A percentile compares a stretch with the other conserved stretches of the same genome.
Evolutionary conservation across 2,888 invertebrate species (phyloP).

Genomic region (Endomychus coccineus): DNA sequence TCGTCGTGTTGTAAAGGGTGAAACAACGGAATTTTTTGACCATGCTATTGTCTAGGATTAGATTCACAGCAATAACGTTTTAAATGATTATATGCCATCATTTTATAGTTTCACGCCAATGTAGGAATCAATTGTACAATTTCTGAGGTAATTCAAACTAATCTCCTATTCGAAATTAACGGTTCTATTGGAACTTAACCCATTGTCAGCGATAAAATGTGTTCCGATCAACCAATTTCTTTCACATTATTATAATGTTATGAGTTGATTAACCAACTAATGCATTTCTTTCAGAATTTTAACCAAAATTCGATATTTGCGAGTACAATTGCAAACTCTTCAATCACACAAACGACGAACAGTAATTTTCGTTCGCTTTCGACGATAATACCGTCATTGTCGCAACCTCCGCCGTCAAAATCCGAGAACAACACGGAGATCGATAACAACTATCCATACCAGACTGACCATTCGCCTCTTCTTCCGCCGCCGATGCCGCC

Average conservation of each 20-base stretch:
- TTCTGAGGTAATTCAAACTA: no score
- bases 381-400: conserved; percentile 37
- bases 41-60: no score
- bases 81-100: no score
- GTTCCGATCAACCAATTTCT: conserved; percentile 2
- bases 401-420: conserved; percentile 45
- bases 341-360: conserved; percentile 22
- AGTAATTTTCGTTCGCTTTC: conserved; percentile 15
- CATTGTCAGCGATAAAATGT: no score
- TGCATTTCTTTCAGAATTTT: conserved; percentile 26
- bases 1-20: no score
- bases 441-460: conserved; percentile 8
- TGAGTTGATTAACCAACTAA: conserved; percentile 2
- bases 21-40: no score
- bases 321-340: conserved; percentile 11
- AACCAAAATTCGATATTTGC: conserved; percentile 22
- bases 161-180: no score
- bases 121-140: no score
- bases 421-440: conserved; percentile 19
- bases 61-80: no score
- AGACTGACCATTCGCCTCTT: conserved; percentile 39
- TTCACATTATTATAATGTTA: no score
- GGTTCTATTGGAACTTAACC: no score
- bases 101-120: no score
- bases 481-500: conserved; percentile 51